These are phyloP conservation scores for Sinocyclocheilus anshuiensis DNA, from an alignment of 2,113 vertebrate genomes.

Conservation along the genomic window DNA sequence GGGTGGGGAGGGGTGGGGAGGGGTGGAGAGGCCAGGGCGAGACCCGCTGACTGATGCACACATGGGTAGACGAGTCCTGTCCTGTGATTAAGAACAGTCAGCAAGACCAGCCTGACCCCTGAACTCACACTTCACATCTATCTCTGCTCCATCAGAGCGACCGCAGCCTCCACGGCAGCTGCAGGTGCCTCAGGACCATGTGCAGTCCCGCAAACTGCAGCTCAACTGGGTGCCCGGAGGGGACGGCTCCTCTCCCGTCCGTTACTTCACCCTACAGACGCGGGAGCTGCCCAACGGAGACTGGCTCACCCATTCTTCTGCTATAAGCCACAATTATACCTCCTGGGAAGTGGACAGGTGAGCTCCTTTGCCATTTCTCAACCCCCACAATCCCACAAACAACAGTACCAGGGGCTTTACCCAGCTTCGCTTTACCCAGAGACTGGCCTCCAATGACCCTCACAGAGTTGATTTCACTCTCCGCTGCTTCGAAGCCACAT, in stretches of 20 bases:
- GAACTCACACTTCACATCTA: slow-evolving; percentile 39
- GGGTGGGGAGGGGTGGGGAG: too few species aligned
- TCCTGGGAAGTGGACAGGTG: slow-evolving; percentile 84
- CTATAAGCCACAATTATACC: slow-evolving; percentile 85
- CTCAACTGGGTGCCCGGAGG: slow-evolving; percentile 87
- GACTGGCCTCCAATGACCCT: background rate
- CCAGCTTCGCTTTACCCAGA: slow-evolving; percentile 6
- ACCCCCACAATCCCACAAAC: background rate
- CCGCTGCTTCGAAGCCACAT: slow-evolving; percentile 27
- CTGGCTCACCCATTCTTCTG: slow-evolving; percentile 85
- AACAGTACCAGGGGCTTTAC: slow-evolving; percentile 3
- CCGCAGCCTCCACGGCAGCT: slow-evolving; percentile 87
- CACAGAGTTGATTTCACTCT: slow-evolving; percentile 17
- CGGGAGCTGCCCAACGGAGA: slow-evolving; percentile 80
- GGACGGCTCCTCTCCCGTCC: slow-evolving; percentile 86
- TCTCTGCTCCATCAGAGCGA: slow-evolving; percentile 77
- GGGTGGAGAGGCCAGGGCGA: background rate
- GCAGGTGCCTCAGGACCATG: slow-evolving; percentile 80
- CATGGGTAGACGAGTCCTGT: background rate
- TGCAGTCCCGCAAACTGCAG: slow-evolving; percentile 80
- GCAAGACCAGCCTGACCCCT: slow-evolving; percentile 46
- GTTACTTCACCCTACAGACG: slow-evolving; percentile 89
- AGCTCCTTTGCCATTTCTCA: slow-evolving; percentile 38
- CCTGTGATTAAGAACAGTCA: slow-evolving; percentile 51
- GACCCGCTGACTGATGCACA: slow-evolving; percentile 43